Evolutionary conservation across 2,113 vertebrate species (phyloP).

Genomic region (Anoura caudifer): DNA sequence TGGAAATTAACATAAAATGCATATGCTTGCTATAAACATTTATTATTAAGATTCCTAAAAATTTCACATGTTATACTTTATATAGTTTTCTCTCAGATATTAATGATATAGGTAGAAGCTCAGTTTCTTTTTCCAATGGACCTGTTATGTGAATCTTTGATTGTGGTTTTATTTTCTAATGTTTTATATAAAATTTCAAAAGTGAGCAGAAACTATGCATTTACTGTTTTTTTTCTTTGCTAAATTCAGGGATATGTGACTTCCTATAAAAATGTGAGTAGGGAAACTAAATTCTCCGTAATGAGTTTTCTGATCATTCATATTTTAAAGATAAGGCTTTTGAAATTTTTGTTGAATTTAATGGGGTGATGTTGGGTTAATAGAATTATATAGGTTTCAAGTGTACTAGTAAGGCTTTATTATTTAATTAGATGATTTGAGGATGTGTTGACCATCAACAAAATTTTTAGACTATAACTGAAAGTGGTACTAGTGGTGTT

Average conservation of each 20-base stretch:
- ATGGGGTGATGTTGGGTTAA: too few species aligned
- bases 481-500: not conserved
- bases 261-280: not conserved
- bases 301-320: not conserved
- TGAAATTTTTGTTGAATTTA: too few species aligned
- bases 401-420: not conserved
- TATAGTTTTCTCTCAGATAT: not conserved
- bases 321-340: not conserved
- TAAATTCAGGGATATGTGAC: not conserved
- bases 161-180: not conserved
- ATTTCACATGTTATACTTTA: not conserved
- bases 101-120: not conserved
- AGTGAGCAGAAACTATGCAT: not conserved
- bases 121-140: not conserved
- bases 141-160: not conserved
- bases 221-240: not conserved
- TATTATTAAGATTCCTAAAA: not conserved
- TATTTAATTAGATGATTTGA: not conserved
- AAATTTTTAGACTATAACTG: not conserved
- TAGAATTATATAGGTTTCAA: too few species aligned
- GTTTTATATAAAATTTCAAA: not conserved
- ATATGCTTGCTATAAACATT: not conserved
- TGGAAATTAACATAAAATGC: not conserved
- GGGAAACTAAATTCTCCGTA: not conserved
- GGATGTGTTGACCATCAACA: not conserved